Base-by-base conservation (phyloP, 2,113 vertebrate species). In the Chionodraco myersi region DNA sequence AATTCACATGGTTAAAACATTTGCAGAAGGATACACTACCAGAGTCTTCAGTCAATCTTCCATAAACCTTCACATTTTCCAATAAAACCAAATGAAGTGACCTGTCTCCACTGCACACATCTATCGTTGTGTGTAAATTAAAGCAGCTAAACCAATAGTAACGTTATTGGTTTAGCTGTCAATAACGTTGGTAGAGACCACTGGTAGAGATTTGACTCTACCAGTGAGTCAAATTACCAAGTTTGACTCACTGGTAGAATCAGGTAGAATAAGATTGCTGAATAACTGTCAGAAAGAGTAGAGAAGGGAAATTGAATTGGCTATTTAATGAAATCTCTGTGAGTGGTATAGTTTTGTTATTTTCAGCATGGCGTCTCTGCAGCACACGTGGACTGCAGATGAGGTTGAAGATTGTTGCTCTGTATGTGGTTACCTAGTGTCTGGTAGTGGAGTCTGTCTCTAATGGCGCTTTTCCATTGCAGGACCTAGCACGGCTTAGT, bases 381-480 rank as follows among this genome's bases (percentile, higher is more conserved):
- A 79, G 64, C 53, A 52, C 62, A 71, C 18, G 11, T 13, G 48
- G 58, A 64, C 76, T 64, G 51, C 68, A 54, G 30, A 48, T 49
- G 41, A 51, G 9, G 49, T 52, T 77, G 70, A 10, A 21, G 1
- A 41, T 53, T 44, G 23, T 48, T 10, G 3, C 34, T 48, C 8
- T 62, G 36, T 60, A 58, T 61, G 16, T 69, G 44, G 65, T 30
- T 64, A 59, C 41, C 16, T 68, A 48, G 49, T 45, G 34, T 60
- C 53, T 87, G 86, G 84, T 64, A 66, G 72, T 56, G 65, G 68
- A 86, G 78, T 58, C 60, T 73, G 10, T 70, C 30, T 30, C 30
- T 30, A 30, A 30, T 30, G 30, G 30, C 30, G 30, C 30, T 4
- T 30, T 30, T 30, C 30, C 30, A 30, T 3, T 30, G 30, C 30